phyloP scores from a whole-genome alignment of 1,140 invertebrate species.

The Rhopalosiphum maidis region DNA sequence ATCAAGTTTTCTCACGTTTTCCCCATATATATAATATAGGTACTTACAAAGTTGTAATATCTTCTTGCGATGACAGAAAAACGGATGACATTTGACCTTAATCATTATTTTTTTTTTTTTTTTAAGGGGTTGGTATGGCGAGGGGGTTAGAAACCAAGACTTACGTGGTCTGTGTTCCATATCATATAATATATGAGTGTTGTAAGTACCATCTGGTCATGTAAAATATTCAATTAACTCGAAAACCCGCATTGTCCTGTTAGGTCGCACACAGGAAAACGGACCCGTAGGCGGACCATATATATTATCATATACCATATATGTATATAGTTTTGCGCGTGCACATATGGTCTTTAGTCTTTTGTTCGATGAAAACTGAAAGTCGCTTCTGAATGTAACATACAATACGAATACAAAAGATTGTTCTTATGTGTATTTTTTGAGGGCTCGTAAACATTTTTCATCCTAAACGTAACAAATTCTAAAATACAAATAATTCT shows the following conservation, averaged over 20 bases:
- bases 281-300: slow-evolving; percentile 32
- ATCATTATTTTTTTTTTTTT: neutral
- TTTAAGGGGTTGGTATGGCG: neutral
- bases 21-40: neutral
- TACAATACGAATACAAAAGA: neutral
- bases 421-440: neutral
- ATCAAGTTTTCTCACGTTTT: slow-evolving; percentile 51
- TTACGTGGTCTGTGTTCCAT: slow-evolving; percentile 7
- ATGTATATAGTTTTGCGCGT: slow-evolving; percentile 39
- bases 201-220: slow-evolving; percentile 33
- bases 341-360: slow-evolving; percentile 31
- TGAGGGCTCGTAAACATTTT: neutral
- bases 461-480: neutral
- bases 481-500: neutral
- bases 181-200: neutral
- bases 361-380: slow-evolving; percentile 20
- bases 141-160: neutral
- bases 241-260: slow-evolving; percentile 26
- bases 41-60: neutral
- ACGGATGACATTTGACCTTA: neutral
- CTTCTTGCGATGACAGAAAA: neutral
- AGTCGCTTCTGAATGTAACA: neutral
- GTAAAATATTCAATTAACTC: slow-evolving; percentile 50
- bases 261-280: neutral
- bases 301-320: neutral